A percentile compares a stretch with the other conserved stretches of the same genome.
Evolutionary conservation across 2,113 vertebrate species (phyloP).

Genomic region (Rhegmatorhina hoffmannsi): DNA sequence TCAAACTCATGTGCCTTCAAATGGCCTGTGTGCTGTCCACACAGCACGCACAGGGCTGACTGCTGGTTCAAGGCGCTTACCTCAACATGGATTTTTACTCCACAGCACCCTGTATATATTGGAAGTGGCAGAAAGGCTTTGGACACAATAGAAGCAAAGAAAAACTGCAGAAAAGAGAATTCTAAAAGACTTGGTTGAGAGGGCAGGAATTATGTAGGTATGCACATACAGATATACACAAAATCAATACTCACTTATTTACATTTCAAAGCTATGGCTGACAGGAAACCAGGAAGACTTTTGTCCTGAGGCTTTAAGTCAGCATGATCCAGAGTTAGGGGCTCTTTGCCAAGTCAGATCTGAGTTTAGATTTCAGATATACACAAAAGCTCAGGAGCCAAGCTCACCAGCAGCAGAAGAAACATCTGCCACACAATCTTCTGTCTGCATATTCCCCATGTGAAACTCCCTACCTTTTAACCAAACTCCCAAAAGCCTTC

Average conservation of each 20-base stretch:
- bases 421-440: rapidly evolving
- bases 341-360: not conserved
- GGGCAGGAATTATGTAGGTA: not conserved
- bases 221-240: not conserved
- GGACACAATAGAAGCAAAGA: not conserved
- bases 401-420: not conserved
- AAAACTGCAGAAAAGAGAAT: not conserved
- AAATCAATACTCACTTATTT: not conserved
- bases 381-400: not conserved
- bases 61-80: not conserved
- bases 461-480: not conserved
- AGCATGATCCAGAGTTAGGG: not conserved
- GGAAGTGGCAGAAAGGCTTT: not conserved
- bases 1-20: not conserved
- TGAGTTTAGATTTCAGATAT: not conserved
- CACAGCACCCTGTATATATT: not conserved
- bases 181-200: not conserved
- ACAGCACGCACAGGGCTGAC: not conserved
- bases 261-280: not conserved
- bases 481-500: not conserved
- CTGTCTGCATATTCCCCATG: not conserved
- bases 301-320: not conserved
- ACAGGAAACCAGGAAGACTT: not conserved
- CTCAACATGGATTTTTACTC: not conserved
- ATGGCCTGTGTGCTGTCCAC: not conserved